These are phyloP conservation scores for Cerastis leucographa DNA, from an alignment of 2,888 invertebrate genomes.

Conservation along the genomic window DNA sequence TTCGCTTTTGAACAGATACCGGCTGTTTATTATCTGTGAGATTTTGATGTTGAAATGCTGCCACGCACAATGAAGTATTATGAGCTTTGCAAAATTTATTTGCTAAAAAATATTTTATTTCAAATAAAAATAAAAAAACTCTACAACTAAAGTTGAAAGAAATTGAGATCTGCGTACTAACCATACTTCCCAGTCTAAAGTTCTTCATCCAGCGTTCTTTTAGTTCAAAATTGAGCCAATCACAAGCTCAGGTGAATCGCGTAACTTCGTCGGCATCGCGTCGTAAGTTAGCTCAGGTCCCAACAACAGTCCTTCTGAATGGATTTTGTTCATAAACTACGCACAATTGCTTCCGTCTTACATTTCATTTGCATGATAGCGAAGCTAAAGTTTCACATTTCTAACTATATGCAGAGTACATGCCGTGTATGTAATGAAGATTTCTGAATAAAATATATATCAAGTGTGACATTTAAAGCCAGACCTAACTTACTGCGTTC, in stretches of 20 bases:
- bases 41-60: conserved; percentile 15
- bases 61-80: background rate
- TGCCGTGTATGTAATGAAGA: conserved; percentile 50
- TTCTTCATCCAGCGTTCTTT: conserved; percentile 21
- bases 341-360: conserved; percentile 65
- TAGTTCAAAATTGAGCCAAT: conserved; percentile 37
- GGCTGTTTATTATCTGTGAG: conserved; percentile 18
- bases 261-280: conserved; percentile 30
- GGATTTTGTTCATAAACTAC: conserved; percentile 67
- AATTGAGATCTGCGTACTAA: background rate
- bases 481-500: conserved; percentile 3
- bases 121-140: too few species aligned
- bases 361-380: conserved; percentile 66
- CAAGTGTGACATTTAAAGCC: conserved; percentile 35
- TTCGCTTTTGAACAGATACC: conserved; percentile 45
- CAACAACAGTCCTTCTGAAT: conserved; percentile 43
- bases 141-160: background rate
- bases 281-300: conserved; percentile 45
- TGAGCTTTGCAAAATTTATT: too few species aligned
- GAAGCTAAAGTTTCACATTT: conserved; percentile 59
- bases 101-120: too few species aligned
- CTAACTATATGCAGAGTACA: conserved; percentile 56
- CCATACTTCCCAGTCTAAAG: background rate
- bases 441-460: conserved; percentile 52
- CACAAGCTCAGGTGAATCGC: conserved; percentile 33